A percentile compares a stretch with the other conserved stretches of the same genome.
Evolutionary conservation across 2,888 invertebrate species (phyloP).

Genomic region (Drosophila colorata): DNA sequence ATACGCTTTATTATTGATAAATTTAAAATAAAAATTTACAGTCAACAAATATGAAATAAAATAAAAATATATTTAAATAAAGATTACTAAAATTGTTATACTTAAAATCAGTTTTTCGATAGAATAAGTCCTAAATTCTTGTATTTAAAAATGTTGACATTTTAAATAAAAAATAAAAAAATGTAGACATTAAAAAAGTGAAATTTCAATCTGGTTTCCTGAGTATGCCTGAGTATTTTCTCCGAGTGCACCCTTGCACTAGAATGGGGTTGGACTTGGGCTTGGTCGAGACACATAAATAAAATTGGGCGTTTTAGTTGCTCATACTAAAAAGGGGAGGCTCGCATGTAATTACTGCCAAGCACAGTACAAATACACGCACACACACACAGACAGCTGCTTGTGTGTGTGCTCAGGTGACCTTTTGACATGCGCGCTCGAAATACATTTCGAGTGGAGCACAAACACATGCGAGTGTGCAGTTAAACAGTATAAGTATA

Average conservation of each 20-base stretch:
- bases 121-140: too few relatives aligned
- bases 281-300: conserved; percentile 71
- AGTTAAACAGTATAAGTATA: conserved; percentile 17
- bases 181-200: too few relatives aligned
- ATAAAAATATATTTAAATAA: too few relatives aligned
- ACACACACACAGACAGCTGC: conserved; percentile 9
- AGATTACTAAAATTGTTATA: too few relatives aligned
- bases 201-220: too few relatives aligned
- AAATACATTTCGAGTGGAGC: conserved; percentile 76
- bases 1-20: too few relatives aligned
- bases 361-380: conserved; percentile 26
- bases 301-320: conserved; percentile 71
- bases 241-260: conserved; percentile 5
- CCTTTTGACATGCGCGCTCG: conserved; percentile 81
- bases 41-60: too few relatives aligned
- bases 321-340: conserved; percentile 73
- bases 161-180: too few relatives aligned
- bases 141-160: too few relatives aligned
- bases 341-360: conserved; percentile 68
- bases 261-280: conserved; percentile 33
- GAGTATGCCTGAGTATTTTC: conserved; percentile 2
- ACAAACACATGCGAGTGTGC: conserved; percentile 46
- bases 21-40: too few relatives aligned
- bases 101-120: too few relatives aligned
- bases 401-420: conserved; percentile 51